Percentiles rank a stretch among this genome's conserved stretches.
Evolutionary conservation across 2,888 invertebrate species (phyloP).

Genomic region (Chrysolina haemoptera): DNA sequence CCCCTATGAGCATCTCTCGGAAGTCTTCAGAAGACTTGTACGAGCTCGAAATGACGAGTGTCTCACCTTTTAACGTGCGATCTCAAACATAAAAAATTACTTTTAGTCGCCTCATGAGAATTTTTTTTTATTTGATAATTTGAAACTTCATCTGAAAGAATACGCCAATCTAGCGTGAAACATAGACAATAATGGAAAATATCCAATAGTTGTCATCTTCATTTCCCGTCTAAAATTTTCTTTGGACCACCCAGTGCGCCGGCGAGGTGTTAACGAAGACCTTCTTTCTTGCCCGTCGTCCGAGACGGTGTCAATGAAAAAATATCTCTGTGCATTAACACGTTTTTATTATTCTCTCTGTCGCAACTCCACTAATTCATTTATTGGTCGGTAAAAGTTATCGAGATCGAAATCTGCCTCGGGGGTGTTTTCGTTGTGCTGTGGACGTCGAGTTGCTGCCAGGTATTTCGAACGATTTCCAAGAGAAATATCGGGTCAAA

Average conservation of each 20-base stretch:
- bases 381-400: slow-evolving; percentile 44
- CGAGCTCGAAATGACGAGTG: too few relatives aligned
- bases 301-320: slow-evolving; percentile 31
- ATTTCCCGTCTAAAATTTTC: background rate
- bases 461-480: background rate
- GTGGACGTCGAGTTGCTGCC: background rate
- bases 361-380: slow-evolving; percentile 50
- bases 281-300: slow-evolving; percentile 29
- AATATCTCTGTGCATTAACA: slow-evolving; percentile 68
- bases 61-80: too few relatives aligned
- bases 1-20: too few relatives aligned
- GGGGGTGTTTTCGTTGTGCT: background rate
- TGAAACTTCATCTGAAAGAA: too few relatives aligned
- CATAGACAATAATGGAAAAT: too few relatives aligned
- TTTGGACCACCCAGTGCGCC: slow-evolving; percentile 22
- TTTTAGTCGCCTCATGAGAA: too few relatives aligned
- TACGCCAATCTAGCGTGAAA: too few relatives aligned
- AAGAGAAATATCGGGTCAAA: background rate
- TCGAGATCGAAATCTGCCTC: slow-evolving; percentile 30
- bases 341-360: slow-evolving; percentile 62
- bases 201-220: background rate
- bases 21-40: too few relatives aligned
- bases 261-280: slow-evolving; percentile 30
- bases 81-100: too few relatives aligned
- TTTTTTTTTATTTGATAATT: too few relatives aligned